These are phyloP conservation scores for Heliconius hewitsoni DNA, from an alignment of 1,140 invertebrate genomes.

Conservation along the genomic window DNA sequence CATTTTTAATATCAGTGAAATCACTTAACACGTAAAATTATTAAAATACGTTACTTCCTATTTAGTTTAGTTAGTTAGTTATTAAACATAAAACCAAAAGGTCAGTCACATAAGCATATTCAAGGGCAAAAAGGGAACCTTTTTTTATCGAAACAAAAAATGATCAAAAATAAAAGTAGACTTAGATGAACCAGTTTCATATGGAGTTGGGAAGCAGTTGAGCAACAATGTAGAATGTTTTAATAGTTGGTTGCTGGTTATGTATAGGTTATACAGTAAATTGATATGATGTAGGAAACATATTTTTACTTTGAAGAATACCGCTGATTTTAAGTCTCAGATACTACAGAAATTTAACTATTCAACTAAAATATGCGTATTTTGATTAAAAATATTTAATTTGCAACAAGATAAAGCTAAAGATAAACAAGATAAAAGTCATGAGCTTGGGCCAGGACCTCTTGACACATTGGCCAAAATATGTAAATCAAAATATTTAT, in stretches of 20 bases:
- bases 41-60: too few relatives aligned
- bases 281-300: conserved; percentile 53
- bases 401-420: too few relatives aligned
- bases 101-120: not conserved
- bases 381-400: too few relatives aligned
- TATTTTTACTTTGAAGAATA: conserved; percentile 38
- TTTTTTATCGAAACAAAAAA: conserved; percentile 8
- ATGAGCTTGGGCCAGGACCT: too few relatives aligned
- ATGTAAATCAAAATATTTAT: too few relatives aligned
- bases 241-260: conserved; percentile 50
- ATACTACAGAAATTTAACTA: too few relatives aligned
- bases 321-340: not conserved
- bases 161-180: conserved; percentile 13
- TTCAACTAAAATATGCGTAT: too few relatives aligned
- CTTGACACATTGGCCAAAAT: too few relatives aligned
- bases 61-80: too few relatives aligned
- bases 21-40: too few relatives aligned
- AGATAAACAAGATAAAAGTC: too few relatives aligned
- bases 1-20: too few relatives aligned
- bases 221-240: conserved; percentile 50
- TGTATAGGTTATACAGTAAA: conserved; percentile 36
- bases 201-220: conserved; percentile 47
- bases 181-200: conserved; percentile 22
- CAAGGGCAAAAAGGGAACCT: conserved; percentile 2
- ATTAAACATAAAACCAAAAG: not conserved